Evolutionary conservation across 2,888 invertebrate species (phyloP), one percentile per base, ranked within the genome.

Genomic region (Syrista parreyssii): DNA sequence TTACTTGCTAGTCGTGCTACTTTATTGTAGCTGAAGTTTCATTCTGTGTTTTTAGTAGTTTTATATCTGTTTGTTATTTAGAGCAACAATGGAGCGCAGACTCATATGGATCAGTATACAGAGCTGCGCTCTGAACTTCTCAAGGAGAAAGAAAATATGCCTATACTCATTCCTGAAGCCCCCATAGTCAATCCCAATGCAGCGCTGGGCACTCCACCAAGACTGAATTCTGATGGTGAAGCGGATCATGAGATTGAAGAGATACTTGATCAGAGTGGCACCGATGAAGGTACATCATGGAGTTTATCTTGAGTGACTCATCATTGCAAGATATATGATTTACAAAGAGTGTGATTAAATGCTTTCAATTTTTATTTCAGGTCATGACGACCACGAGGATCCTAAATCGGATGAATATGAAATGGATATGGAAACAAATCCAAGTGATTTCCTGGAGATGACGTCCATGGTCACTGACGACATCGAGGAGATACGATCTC

Each of bases 341-440:
- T n/a, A 15, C 55, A 31, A 11, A 35, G 36, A 71, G 33, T 72
- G n/a, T 31, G 71, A 76, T 55, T 23, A 2, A 55, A 23, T 23
- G 23, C 55, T 55, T 55, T 36, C 23, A 76, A 40, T 75, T 15
- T 33, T 71, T 30, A 32, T 23, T 23, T 33, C 68, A 83, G 85
- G 84, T 30, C 83, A 78, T 32, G 88, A 88, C 32, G 89, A 89
- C 68, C 74, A 80, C 12, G 91, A 91, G 33, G 91, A 91, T 79
- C 88, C 86, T 71, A 90, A 89, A 78, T 91, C 90, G 4, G 91
- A 91, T 76, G 91, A 91, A 33, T 91, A 89, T 77, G 91, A 91
- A 76, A 89, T 91, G 90, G 91, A 91, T 78, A 91, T 91, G 91
- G 91, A 91, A 75, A 91, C 89, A 30, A 91, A 91, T 84, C 91